Evolutionary conservation across 2,113 vertebrate genomes (phyloP).

Genomic region (Macquaria ambigua): DNA sequence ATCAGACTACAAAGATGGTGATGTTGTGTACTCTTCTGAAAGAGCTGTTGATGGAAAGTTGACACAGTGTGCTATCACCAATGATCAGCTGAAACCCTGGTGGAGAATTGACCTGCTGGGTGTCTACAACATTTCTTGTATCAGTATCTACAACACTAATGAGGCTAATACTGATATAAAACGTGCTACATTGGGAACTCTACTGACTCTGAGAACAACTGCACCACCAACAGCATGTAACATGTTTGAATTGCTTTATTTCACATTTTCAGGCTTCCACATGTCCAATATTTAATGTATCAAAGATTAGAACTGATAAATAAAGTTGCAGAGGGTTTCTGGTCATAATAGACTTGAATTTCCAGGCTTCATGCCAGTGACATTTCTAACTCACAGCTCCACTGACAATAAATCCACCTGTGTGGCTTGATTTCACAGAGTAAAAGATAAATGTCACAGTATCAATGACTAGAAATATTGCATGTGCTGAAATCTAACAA

Average conservation of each 20-base stretch:
- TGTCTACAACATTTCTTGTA: neutral
- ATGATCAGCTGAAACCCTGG: rapidly evolving
- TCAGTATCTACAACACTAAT: neutral
- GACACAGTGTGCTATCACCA: rapidly evolving
- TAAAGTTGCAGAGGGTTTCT: no score
- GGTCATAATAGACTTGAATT: no score
- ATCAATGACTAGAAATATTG: no score
- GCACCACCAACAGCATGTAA: neutral
- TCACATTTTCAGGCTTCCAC: neutral
- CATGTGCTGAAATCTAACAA: no score
- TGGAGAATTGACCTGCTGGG: slow-evolving; percentile 11
- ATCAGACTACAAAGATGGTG: rapidly evolving
- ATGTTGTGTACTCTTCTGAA: neutral
- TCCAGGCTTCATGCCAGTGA: no score
- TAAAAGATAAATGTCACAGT: no score
- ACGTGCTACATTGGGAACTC: neutral
- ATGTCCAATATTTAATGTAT: neutral
- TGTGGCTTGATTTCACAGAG: no score
- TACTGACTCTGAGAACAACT: no score
- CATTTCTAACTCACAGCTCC: no score
- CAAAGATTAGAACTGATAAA: neutral
- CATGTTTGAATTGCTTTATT: neutral
- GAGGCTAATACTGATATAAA: rapidly evolving
- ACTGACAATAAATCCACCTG: no score
- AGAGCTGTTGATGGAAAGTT: neutral